Evolutionary conservation across 1,140 invertebrate genomes (phyloP).

Genomic region (Euura lappo): DNA sequence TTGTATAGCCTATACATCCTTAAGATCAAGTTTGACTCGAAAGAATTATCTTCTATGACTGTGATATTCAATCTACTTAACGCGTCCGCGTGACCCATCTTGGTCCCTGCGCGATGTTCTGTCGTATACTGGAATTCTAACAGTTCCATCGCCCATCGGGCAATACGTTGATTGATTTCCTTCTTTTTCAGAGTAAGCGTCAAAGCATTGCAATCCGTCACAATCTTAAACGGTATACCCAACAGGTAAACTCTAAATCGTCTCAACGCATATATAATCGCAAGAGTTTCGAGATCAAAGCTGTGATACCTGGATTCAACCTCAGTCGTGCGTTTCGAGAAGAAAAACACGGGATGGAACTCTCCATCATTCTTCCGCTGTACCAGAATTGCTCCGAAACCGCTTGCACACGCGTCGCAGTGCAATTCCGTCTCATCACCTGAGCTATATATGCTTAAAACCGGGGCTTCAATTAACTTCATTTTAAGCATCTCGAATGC

Average conservation of each 20-base stretch:
- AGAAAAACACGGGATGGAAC: conserved; percentile 52
- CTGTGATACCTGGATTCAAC: conserved; percentile 54
- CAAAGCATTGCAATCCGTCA: conserved; percentile 30
- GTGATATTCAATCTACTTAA: background rate
- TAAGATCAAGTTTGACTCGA: conserved; percentile 25
- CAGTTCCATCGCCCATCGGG: conserved; percentile 32
- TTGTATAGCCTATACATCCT: too few species aligned
- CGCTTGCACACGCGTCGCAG: conserved; percentile 29
- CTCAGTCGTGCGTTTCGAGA: conserved; percentile 47
- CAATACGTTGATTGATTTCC: conserved; percentile 23
- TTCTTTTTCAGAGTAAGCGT: conserved; percentile 23
- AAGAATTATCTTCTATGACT: conserved; percentile 19
- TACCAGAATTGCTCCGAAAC: conserved; percentile 39
- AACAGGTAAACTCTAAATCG: conserved; percentile 48
- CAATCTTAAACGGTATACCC: conserved; percentile 30
- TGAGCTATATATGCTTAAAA: conserved; percentile 26
- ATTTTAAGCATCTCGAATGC: conserved; percentile 24
- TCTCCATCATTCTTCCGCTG: conserved; percentile 37
- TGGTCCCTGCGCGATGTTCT: conserved; percentile 25
- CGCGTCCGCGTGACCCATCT: conserved; percentile 30
- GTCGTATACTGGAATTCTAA: conserved; percentile 29
- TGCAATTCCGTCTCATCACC: conserved; percentile 29
- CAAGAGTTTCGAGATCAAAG: conserved; percentile 60
- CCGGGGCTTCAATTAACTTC: conserved; percentile 22
- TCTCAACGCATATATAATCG: conserved; percentile 58